These are phyloP conservation scores for Philaenus spumarius DNA, from an alignment of 1,140 invertebrate genomes.

Conservation along the genomic window DNA sequence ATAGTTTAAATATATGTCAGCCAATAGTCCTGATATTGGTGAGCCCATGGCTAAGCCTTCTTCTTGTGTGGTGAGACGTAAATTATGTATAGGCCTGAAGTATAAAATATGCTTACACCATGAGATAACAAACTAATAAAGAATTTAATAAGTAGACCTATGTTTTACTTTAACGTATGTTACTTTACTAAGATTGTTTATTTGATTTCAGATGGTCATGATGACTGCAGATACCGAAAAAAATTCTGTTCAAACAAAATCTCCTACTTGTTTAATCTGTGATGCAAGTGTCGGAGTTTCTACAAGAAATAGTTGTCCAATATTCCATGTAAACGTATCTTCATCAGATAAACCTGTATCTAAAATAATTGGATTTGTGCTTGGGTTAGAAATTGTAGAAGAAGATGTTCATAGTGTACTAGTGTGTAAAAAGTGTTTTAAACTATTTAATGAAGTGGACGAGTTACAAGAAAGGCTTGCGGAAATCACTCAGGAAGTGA, in stretches of 20 bases:
- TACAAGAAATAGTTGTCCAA: conserved; percentile 43
- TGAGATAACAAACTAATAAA: not conserved
- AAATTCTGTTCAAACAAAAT: conserved; percentile 8
- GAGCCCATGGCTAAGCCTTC: no score
- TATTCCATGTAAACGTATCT: conserved; percentile 42
- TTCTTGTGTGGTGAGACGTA: not conserved
- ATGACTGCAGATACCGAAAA: conserved; percentile 27
- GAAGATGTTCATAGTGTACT: conserved; percentile 45
- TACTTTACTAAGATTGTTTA: not conserved
- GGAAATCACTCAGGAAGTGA: conserved; percentile 43
- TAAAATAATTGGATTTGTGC: conserved; percentile 42
- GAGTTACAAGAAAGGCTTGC: conserved; percentile 47
- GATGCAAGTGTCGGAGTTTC: conserved; percentile 46
- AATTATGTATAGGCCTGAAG: not conserved
- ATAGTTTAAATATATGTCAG: no score
- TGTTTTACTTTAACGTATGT: no score
- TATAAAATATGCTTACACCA: not conserved
- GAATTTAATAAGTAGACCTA: not conserved
- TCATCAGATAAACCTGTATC: conserved; percentile 42
- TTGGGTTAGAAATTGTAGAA: conserved; percentile 43
- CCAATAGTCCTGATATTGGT: no score
- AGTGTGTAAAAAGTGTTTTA: conserved; percentile 58
- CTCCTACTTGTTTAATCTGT: conserved; percentile 45
- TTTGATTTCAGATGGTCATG: conserved; percentile 9
- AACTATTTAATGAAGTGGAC: conserved; percentile 52